Conservation (phyloP, 2,888 invertebrate species). For the Aphodius granarius region DNA sequence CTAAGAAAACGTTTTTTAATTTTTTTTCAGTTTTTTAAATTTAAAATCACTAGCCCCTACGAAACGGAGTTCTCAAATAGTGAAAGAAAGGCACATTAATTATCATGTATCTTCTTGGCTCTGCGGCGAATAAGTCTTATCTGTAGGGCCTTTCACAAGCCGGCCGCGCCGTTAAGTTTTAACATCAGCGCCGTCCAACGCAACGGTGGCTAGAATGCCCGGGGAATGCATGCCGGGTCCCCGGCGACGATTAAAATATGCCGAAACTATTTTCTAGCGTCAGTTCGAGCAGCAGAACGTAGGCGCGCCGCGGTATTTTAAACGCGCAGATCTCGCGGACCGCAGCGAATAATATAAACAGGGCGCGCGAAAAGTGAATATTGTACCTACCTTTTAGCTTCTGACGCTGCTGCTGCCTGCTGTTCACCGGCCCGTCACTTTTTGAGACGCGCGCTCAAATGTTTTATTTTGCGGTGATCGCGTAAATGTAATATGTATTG, state of each 20-base stretch:
- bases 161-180: background rate
- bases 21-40: no score
- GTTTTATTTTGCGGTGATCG: background rate
- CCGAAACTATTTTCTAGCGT: slow-evolving; percentile 24
- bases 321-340: slow-evolving; percentile 5
- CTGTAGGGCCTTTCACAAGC: background rate
- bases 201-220: background rate
- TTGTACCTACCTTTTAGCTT: slow-evolving; percentile 1
- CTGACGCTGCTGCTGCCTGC: background rate
- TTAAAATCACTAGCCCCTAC: no score
- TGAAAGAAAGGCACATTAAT: no score
- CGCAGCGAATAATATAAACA: slow-evolving; percentile 17
- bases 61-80: no score
- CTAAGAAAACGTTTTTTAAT: no score
- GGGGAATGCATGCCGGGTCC: background rate
- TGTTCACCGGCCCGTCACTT: background rate
- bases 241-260: slow-evolving; percentile 22
- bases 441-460: background rate
- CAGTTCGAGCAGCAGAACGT: slow-evolving; percentile 18
- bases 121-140: background rate
- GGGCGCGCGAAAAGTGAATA: slow-evolving; percentile 17
- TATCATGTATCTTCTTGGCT: no score
- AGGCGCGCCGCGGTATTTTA: slow-evolving; percentile 20
- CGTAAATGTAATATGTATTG: background rate
- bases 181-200: no score